A percentile compares a stretch with the other conserved stretches of the same genome.
These are phyloP conservation scores for Stylophora pistillata DNA, from an alignment of 64 coral and sea anemone genomes.

Conservation along the genomic window DNA sequence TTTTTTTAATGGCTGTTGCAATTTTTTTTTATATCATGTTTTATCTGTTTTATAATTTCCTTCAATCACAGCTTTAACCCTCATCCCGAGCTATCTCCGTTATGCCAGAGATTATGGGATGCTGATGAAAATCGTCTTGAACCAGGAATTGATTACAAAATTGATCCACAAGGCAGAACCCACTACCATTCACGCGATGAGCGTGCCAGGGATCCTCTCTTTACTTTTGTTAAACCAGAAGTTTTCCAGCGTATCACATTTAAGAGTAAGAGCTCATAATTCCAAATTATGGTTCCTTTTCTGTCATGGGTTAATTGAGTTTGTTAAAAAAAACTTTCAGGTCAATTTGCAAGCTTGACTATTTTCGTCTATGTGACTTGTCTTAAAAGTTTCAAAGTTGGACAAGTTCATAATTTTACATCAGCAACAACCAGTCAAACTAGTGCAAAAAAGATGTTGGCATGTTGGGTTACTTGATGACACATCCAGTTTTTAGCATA, in stretches of 20 bases:
- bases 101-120: constrained; percentile 86
- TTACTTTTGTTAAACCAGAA: constrained; percentile 67
- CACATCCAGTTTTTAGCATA: too few relatives aligned
- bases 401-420: too few relatives aligned
- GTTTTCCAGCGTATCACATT: constrained; percentile 78
- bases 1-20: too few relatives aligned
- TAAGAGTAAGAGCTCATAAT: constrained; percentile 68
- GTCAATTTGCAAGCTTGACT: too few relatives aligned
- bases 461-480: neutral
- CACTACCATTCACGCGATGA: constrained; percentile 64
- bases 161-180: constrained; percentile 92
- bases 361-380: too few relatives aligned
- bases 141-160: constrained; percentile 69
- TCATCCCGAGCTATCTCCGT: constrained; percentile 66
- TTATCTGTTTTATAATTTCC: neutral
- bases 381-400: too few relatives aligned
- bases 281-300: too few relatives aligned
- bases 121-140: constrained; percentile 82
- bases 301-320: neutral
- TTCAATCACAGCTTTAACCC: constrained; percentile 65
- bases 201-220: constrained; percentile 73
- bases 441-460: neutral
- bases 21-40: neutral
- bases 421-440: too few relatives aligned
- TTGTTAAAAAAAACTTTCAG: too few relatives aligned